These are phyloP conservation scores for Orycteropus afer DNA, from an alignment of 2,113 vertebrate species.

Conservation along the genomic window DNA sequence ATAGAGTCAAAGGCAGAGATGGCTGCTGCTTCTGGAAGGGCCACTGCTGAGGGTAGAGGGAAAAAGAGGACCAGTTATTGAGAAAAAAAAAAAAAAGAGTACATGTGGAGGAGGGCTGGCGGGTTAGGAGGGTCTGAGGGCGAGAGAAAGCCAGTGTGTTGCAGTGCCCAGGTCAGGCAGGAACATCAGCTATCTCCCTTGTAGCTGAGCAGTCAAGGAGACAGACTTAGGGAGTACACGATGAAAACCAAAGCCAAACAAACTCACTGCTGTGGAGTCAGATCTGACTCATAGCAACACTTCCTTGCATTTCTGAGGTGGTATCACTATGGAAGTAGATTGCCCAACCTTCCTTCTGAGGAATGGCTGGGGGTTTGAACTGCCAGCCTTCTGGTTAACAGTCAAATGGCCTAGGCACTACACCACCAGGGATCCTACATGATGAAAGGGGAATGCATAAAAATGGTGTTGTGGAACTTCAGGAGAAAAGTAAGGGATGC, in stretches of 20 bases:
- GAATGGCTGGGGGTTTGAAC: no score
- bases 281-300: no score
- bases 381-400: no score
- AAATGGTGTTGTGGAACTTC: neutral
- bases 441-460: neutral
- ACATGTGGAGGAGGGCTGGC: no score
- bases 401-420: no score
- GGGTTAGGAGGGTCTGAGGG: neutral
- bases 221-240: neutral
- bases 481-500: neutral
- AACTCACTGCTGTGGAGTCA: no score
- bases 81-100: neutral
- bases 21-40: neutral
- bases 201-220: neutral
- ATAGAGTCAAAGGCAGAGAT: neutral
- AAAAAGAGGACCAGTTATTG: neutral
- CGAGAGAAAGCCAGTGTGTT: neutral
- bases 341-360: no score
- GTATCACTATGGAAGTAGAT: no score
- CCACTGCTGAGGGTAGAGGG: neutral
- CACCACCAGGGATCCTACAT: no score
- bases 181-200: neutral
- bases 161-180: neutral
- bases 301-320: no score
- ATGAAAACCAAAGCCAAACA: no score